Evolutionary conservation across 2,888 invertebrate species (phyloP), one percentile per base, ranked within the genome.

Genomic region (Dorcus parallelipipedus): DNA sequence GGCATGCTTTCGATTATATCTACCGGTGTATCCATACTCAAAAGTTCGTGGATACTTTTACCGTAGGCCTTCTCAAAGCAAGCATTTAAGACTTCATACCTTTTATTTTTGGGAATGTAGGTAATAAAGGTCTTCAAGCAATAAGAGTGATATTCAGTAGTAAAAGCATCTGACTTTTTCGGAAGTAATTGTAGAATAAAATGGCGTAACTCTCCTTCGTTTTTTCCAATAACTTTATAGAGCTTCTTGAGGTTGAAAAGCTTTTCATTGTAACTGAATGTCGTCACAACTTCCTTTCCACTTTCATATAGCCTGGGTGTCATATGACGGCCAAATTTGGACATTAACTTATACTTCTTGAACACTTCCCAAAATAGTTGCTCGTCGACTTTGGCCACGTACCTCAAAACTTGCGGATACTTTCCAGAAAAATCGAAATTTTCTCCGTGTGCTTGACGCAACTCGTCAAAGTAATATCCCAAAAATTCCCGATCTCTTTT

Each of bases 401-500:
- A 53, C 23, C 52, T 58, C 9, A 58, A 33, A 20, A 38, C 43
- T 33, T 6, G 52, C 10, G 14, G 42, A 58, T 20, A 48, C 26
- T 3, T 23, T n/a, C n/a, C 7, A 8, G 20, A 58, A 17, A 48
- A 5, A 38, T 42, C 39, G 23, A 38, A 38, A 40, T 7, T 53
- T 6, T 10, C 42, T 33, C 26, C 26, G 14, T 45, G 17, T 9
- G 45, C 38, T 38, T 41, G 49, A 38, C 43, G 38, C 23, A 58
- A 33, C 14, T 38, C 9, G 9, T 49, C 49, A 20, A 61, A 64
- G 43, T 64, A 63, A 41, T 50, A 53, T 9, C 49, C 48, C 9
- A 61, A 14, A 50, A 64, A 61, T 2, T 50, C 20, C 9, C 17
- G 38, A 54, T 57, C 58, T 14, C 54, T 59, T 53, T 60, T 61